These are phyloP conservation scores for Sesia apiformis DNA, from an alignment of 2,888 invertebrate genomes.

Conservation along the genomic window DNA sequence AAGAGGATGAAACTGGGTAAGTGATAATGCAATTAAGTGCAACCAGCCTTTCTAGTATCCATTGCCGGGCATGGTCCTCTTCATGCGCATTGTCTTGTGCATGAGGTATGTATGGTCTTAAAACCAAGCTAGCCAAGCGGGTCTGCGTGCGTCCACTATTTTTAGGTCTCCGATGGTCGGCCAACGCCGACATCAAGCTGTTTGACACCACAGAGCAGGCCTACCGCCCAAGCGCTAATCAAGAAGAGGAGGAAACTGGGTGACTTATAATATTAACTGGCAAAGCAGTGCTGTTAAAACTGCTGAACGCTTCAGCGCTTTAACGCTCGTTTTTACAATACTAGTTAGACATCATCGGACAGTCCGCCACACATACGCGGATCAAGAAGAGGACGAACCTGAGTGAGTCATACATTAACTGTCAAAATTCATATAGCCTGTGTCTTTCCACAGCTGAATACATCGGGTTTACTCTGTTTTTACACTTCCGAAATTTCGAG, in stretches of 20 bases:
- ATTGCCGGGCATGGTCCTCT: no score
- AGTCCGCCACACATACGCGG: slow-evolving; percentile 81
- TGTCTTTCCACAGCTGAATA: no score
- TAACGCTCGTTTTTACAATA: slow-evolving; percentile 94
- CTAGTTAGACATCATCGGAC: slow-evolving; percentile 94
- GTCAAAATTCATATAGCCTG: no score
- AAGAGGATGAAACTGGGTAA: slow-evolving; percentile 86
- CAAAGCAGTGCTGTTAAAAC: slow-evolving; percentile 89
- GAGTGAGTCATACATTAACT: slow-evolving; percentile 50
- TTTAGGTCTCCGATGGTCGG: slow-evolving; percentile 71
- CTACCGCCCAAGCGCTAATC: slow-evolving; percentile 81
- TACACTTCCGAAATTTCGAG: no score
- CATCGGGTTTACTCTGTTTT: no score
- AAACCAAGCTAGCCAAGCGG: slow-evolving; percentile 78
- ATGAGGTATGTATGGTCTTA: slow-evolving; percentile 82
- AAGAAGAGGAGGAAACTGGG: slow-evolving; percentile 89
- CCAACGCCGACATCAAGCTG: slow-evolving; percentile 95
- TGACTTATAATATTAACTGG: slow-evolving; percentile 22
- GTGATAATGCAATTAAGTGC: slow-evolving; percentile 1
- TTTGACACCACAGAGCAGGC: slow-evolving; percentile 95
- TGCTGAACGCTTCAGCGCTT: slow-evolving; percentile 73
- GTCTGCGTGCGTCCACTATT: slow-evolving; percentile 28
- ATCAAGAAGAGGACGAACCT: slow-evolving; percentile 91
- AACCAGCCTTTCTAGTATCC: no score
- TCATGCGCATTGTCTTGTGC: no score